phyloP scores from a whole-genome alignment of 2,113 vertebrate species.

The Limanda limanda region DNA sequence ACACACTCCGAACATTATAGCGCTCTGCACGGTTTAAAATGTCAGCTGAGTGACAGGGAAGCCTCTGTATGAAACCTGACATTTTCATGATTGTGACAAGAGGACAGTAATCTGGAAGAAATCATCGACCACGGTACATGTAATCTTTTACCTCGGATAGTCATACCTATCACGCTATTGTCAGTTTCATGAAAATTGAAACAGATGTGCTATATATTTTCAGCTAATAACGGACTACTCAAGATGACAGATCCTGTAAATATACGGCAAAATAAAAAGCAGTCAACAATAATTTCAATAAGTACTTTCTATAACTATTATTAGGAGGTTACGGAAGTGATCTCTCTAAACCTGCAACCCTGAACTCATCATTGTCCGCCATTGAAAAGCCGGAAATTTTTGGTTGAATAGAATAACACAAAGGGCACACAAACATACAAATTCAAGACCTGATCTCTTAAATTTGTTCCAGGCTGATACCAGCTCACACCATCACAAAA shows the following conservation, averaged over 20 bases:
- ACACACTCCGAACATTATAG: conserved; percentile 18
- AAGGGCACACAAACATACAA: background rate
- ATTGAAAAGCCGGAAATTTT: background rate
- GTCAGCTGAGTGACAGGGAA: conserved; percentile 43
- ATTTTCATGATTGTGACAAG: conserved; percentile 34
- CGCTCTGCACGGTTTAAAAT: conserved; percentile 42
- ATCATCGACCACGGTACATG: conserved; percentile 7
- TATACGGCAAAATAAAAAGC: background rate
- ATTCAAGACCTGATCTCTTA: background rate
- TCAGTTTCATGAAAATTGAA: background rate
- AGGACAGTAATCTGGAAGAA: conserved; percentile 19
- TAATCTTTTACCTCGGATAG: conserved; percentile 5
- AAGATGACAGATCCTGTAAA: background rate
- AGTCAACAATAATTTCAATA: background rate
- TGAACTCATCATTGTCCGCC: background rate
- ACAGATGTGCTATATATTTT: conserved; percentile 4
- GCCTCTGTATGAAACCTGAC: conserved; percentile 30
- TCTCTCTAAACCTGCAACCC: background rate
- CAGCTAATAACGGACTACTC: conserved; percentile 1
- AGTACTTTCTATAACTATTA: background rate
- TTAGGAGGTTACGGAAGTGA: background rate
- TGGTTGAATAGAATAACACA: background rate
- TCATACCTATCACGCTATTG: background rate
- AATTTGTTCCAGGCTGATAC: background rate
- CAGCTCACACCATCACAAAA: background rate